These are phyloP conservation scores for Globodera rostochiensis DNA, from an alignment of 1,140 invertebrate species.

Conservation along the genomic window DNA sequence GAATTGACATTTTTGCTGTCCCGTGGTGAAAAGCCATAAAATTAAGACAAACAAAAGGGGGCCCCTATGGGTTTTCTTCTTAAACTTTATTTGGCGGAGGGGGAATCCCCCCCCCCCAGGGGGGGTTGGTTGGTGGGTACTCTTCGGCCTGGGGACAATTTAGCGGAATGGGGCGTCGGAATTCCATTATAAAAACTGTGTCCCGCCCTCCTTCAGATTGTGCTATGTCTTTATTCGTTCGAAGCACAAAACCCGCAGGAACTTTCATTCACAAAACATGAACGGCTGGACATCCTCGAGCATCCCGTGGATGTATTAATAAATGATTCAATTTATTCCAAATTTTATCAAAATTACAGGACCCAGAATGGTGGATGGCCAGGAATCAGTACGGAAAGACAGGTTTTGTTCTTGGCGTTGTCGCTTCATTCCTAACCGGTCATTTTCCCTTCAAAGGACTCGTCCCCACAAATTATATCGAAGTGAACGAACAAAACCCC, in stretches of 20 bases:
- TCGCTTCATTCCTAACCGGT: conserved; percentile 63
- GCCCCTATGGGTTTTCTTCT: too few relatives aligned
- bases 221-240: conserved; percentile 89
- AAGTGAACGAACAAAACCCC: conserved; percentile 17
- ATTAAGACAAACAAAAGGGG: too few relatives aligned
- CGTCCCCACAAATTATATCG: conserved; percentile 28
- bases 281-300: conserved; percentile 48
- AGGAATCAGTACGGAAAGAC: conserved; percentile 83
- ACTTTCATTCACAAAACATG: conserved; percentile 88
- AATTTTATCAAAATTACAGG: conserved; percentile 82
- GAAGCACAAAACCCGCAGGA: conserved; percentile 93
- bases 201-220: conserved; percentile 76
- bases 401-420: conserved; percentile 81
- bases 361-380: conserved; percentile 97
- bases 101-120: too few relatives aligned
- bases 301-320: conserved; percentile 15
- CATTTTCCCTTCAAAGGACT: neutral
- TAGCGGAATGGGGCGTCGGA: too few relatives aligned
- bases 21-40: too few relatives aligned
- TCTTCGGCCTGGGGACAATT: too few relatives aligned
- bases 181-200: neutral
- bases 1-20: too few relatives aligned
- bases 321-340: conserved; percentile 65
- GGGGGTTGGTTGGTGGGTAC: too few relatives aligned
- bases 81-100: too few relatives aligned